Evolutionary conservation across 2,888 invertebrate genomes (phyloP), one percentile per base, ranked within the genome.

Genomic region (Dendrolimus pini): DNA sequence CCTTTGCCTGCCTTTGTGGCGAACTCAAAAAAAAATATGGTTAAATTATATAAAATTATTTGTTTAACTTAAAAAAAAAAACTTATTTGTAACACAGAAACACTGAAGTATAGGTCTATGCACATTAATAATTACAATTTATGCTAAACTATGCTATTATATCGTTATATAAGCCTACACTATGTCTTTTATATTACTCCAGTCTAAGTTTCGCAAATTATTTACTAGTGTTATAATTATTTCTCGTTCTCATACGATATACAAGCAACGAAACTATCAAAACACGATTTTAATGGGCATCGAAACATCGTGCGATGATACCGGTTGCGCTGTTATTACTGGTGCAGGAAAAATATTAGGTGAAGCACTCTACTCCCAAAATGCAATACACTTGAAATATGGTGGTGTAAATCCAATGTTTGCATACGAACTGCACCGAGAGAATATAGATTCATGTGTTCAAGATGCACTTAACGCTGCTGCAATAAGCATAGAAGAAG

Each of bases 271-370:
- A 10, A 47, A 47, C 10, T 47, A 47, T 56, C 9, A 55, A 55
- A 74, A 70, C 52, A 58, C 64, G 53, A 68, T 63, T 54, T 63
- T 99, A 58, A 86, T 99, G 66, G 99, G 99, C 7, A 98, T 99
- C 70, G 99, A 99, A 92, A 98, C 98, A 7, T 98, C 98, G 62
- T 99, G 98, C 79, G 99, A 99, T 91, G 99, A 99, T 80, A 99
- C 99, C 1, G 98, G 97, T 30, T 95, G 96, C 75, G 98, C 97
- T 54, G 91, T 99, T 64, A 94, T 99, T 8, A 93, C 96, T 81
- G 91, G 89, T 18, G 74, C 92, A 59, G 95, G 96, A 41, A 88
- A 91, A 61, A 90, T 98, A 67, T 79, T 97, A 55, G 96, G 97
- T 9, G 96, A 99, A 85, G 92, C 94, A 47, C 82, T 97, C 47